A percentile compares a stretch with the other conserved stretches of the same genome.
These are phyloP conservation scores for Adelosebastes latens DNA, from an alignment of 2,797 vertebrate genomes.

Conservation along the genomic window DNA sequence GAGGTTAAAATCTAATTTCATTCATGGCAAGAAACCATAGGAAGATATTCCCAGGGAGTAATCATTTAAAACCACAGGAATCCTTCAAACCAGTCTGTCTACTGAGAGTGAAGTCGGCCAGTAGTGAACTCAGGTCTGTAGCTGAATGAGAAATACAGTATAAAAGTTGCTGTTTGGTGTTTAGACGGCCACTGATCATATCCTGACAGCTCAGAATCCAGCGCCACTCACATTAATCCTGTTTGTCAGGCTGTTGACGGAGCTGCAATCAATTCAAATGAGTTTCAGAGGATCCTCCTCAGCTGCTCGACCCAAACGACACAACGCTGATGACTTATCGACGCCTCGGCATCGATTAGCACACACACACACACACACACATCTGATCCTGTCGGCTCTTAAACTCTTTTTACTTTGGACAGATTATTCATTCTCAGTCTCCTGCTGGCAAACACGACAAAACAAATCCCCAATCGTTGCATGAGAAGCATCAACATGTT, in stretches of 20 bases:
- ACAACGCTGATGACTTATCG: background rate
- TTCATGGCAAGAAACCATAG: too few species aligned
- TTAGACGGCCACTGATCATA: background rate
- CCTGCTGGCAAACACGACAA: background rate
- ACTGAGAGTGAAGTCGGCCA: background rate
- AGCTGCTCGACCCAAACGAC: background rate
- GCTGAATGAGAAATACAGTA: too few species aligned
- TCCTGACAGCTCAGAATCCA: background rate
- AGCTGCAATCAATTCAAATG: background rate
- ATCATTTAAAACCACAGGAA: background rate
- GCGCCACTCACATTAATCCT: background rate
- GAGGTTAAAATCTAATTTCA: too few species aligned
- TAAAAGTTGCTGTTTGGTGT: too few species aligned
- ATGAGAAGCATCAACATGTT: background rate
- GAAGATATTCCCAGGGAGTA: too few species aligned
- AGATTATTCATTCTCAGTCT: background rate
- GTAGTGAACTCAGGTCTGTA: background rate
- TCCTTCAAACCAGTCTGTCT: background rate
- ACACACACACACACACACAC: too few species aligned
- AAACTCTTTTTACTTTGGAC: background rate
- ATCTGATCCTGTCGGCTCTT: background rate
- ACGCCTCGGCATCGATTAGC: background rate
- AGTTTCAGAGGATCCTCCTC: background rate
- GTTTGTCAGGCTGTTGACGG: background rate
- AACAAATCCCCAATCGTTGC: background rate